Evolutionary conservation across 1,140 invertebrate genomes (phyloP).

Genomic region (Ceratitis capitata): DNA sequence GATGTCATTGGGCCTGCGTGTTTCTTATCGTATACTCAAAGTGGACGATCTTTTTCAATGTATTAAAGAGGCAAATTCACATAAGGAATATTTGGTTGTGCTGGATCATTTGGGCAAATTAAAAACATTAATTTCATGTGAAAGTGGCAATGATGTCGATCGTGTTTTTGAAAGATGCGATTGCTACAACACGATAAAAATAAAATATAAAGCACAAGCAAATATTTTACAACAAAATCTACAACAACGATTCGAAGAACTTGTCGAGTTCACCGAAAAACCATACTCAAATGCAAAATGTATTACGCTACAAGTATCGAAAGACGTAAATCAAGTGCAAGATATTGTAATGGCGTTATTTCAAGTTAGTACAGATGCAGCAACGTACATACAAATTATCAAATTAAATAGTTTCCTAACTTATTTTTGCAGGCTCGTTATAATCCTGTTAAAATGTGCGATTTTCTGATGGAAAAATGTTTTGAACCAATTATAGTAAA

Average conservation of each 20-base stretch:
- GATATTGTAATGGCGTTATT: slow-evolving; percentile 59
- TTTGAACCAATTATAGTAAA: slow-evolving; percentile 57
- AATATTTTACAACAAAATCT: slow-evolving; percentile 59
- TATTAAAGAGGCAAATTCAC: slow-evolving; percentile 55
- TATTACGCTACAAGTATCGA: slow-evolving; percentile 56
- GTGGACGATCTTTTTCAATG: slow-evolving; percentile 60
- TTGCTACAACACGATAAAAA: slow-evolving; percentile 59
- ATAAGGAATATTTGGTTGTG: slow-evolving; percentile 54
- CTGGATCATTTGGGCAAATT: slow-evolving; percentile 54
- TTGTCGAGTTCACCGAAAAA: slow-evolving; percentile 59
- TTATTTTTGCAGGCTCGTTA: slow-evolving; percentile 50
- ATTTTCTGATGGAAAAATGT: slow-evolving; percentile 59
- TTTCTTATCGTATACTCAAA: slow-evolving; percentile 55
- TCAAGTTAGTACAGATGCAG: slow-evolving; percentile 41
- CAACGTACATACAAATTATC: background rate
- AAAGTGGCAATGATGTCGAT: slow-evolving; percentile 48
- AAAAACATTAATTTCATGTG: slow-evolving; percentile 52
- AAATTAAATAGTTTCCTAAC: background rate
- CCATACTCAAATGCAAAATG: slow-evolving; percentile 57
- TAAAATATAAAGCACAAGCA: slow-evolving; percentile 57
- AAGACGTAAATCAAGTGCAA: slow-evolving; percentile 54
- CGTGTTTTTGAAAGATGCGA: slow-evolving; percentile 55
- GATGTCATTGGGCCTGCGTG: slow-evolving; percentile 50
- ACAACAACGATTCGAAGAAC: slow-evolving; percentile 55
- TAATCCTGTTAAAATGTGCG: slow-evolving; percentile 53